Percentiles rank a stretch among this genome's conserved stretches.
Evolutionary conservation across 2,113 vertebrate genomes (phyloP).

Genomic region (Corynorhinus townsendii): DNA sequence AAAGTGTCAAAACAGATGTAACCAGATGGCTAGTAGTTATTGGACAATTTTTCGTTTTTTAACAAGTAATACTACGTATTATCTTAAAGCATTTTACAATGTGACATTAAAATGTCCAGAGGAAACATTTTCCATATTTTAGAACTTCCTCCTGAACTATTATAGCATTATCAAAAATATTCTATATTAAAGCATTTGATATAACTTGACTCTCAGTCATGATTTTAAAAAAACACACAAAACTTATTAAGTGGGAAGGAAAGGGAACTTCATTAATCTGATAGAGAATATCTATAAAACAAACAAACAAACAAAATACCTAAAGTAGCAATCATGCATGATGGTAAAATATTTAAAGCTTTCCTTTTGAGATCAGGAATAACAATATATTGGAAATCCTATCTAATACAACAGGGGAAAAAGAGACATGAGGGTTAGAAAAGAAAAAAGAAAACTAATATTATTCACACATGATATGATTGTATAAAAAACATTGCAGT

Average conservation of each 20-base stretch:
- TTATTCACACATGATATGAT: not conserved
- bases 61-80: not conserved
- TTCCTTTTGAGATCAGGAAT: not conserved
- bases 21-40: not conserved
- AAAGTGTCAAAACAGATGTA: slow-evolving; percentile 35
- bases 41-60: not conserved
- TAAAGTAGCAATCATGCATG: not conserved
- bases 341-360: slow-evolving; percentile 4
- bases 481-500: not conserved
- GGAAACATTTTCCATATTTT: not conserved
- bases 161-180: not conserved
- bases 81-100: not conserved
- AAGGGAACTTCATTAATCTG: not conserved
- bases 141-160: not conserved
- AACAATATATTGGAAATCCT: not conserved
- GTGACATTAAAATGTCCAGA: not conserved
- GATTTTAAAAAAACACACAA: not conserved
- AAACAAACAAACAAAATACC: not conserved
- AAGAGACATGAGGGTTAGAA: not conserved
- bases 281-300: not conserved
- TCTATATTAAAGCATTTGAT: not conserved
- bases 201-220: not conserved
- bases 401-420: not conserved
- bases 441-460: not conserved
- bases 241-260: not conserved